phyloP scores from a whole-genome alignment of 1,140 invertebrate species.

The Sarcophaga bullata region DNA sequence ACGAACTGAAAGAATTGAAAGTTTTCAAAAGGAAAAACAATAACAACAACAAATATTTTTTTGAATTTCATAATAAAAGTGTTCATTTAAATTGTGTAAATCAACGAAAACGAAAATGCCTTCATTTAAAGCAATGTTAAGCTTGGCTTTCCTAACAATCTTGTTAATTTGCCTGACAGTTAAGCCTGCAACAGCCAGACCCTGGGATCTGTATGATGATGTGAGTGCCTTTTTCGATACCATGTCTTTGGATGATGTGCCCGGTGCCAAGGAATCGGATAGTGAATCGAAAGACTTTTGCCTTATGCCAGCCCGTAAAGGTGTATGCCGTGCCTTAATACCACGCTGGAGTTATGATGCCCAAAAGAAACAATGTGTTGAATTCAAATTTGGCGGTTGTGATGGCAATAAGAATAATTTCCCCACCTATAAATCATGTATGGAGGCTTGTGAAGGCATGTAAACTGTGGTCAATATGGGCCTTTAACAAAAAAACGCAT shows the following conservation, averaged over 20 bases:
- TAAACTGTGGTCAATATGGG: constrained; percentile 40
- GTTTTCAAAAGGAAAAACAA: background rate
- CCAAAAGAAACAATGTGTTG: constrained; percentile 68
- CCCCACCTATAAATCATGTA: constrained; percentile 68
- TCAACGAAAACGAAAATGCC: background rate
- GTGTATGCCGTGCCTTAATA: constrained; percentile 71
- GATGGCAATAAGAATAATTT: constrained; percentile 77
- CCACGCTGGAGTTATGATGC: constrained; percentile 69
- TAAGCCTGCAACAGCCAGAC: constrained; percentile 42
- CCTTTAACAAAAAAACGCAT: background rate
- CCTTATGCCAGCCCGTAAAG: constrained; percentile 66
- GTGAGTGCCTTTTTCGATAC: constrained; percentile 62
- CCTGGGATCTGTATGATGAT: constrained; percentile 63
- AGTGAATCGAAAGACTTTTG: constrained; percentile 60
- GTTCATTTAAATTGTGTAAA: no score
- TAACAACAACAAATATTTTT: background rate
- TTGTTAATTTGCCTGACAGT: background rate
- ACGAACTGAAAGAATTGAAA: no score
- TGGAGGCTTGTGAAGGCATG: constrained; percentile 68
- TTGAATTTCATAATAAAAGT: background rate
- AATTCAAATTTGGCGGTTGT: constrained; percentile 76
- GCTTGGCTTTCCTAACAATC: background rate
- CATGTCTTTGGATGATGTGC: constrained; percentile 62
- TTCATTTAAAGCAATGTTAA: background rate
- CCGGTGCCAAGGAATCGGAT: constrained; percentile 51